phyloP scores from a whole-genome alignment of 2,113 vertebrate species.

The Serilophus lunatus region DNA sequence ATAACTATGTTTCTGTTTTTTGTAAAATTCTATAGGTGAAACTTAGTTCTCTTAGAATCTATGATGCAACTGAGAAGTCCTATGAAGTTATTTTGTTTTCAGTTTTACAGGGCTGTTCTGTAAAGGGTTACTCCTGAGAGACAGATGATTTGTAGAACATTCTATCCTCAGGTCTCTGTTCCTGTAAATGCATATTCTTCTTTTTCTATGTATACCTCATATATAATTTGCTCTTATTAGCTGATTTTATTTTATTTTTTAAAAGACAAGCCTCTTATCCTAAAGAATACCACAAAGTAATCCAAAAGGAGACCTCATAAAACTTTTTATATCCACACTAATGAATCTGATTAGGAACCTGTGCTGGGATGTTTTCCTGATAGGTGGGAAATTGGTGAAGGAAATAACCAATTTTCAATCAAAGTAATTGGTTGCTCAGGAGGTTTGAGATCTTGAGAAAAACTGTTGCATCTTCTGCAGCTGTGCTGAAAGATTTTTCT shows the following conservation, averaged over 20 bases:
- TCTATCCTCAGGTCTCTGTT: not conserved
- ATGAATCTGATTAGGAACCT: conserved; percentile 12
- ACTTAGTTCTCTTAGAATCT: not conserved
- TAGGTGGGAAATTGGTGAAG: conserved; percentile 25
- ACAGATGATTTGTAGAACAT: not conserved
- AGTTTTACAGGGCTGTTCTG: not conserved
- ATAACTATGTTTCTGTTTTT: not conserved
- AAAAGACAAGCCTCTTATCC: not conserved
- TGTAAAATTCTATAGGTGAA: not conserved
- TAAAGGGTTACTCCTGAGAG: not conserved
- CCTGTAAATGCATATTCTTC: not conserved
- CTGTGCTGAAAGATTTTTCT: not conserved
- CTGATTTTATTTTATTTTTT: not conserved
- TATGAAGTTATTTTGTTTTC: not conserved
- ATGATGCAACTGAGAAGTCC: not conserved
- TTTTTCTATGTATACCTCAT: not conserved
- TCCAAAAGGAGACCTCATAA: not conserved
- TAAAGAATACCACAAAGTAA: not conserved
- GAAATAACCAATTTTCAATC: conserved; percentile 51
- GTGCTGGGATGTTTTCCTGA: not conserved
- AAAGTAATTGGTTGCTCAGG: not conserved
- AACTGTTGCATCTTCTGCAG: not conserved
- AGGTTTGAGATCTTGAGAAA: conserved; percentile 3
- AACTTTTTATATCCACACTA: not conserved
- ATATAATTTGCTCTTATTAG: not conserved